These are phyloP conservation scores for Patiria miniata DNA, from an alignment of 35 echinoderm and acorn worm species.

Conservation along the genomic window DNA sequence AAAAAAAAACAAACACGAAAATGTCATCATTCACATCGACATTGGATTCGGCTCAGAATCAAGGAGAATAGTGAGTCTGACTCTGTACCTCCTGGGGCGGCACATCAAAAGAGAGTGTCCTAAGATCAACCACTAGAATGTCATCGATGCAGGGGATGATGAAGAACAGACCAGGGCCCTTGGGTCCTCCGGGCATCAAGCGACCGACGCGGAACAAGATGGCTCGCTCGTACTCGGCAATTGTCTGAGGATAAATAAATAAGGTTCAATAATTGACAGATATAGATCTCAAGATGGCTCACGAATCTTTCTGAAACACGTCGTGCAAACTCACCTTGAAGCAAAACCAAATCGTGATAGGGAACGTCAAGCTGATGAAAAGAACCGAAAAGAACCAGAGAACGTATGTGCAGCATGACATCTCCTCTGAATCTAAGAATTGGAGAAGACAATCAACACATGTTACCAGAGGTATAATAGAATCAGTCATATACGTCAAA, in stretches of 20 bases:
- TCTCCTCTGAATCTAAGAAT: too few species aligned
- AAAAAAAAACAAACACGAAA: too few species aligned
- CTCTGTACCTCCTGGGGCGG: slow-evolving; percentile 82
- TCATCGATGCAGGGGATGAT: slow-evolving; percentile 74
- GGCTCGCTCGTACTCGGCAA: slow-evolving; percentile 88
- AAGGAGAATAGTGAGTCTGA: not conserved
- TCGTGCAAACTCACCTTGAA: not conserved
- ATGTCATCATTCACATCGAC: too few species aligned
- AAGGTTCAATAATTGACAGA: too few species aligned
- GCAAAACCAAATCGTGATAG: not conserved
- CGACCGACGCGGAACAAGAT: slow-evolving; percentile 88
- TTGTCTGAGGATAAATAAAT: too few species aligned
- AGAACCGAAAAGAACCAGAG: too few species aligned
- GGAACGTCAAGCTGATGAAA: not conserved
- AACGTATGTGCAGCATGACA: too few species aligned
- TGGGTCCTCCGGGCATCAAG: slow-evolving; percentile 77
- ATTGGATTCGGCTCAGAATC: too few species aligned
- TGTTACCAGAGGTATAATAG: too few species aligned
- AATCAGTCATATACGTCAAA: too few species aligned
- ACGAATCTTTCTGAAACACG: too few species aligned
- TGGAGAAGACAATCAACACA: too few species aligned
- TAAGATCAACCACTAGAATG: slow-evolving; percentile 62
- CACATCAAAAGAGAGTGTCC: slow-evolving; percentile 82
- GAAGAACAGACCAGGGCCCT: slow-evolving; percentile 78
- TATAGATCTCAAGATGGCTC: not conserved